Evolutionary conservation across 2,113 vertebrate species (phyloP).

Genomic region (Ptyas mucosa): DNA sequence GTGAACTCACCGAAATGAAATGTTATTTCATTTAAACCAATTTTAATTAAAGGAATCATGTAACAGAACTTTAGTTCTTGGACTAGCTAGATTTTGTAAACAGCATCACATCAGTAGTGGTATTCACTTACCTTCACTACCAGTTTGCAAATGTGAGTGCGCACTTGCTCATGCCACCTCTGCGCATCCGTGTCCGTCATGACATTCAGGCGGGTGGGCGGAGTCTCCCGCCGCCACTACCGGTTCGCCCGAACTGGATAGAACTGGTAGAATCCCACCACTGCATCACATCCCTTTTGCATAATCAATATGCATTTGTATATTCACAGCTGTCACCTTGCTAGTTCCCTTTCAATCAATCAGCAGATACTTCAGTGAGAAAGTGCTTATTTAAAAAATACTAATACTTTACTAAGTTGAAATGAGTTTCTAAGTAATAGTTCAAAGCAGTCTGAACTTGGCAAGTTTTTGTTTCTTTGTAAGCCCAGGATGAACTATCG

Average conservation of each 20-base stretch:
- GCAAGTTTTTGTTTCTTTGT: background rate
- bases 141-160: too few species aligned
- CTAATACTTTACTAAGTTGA: background rate
- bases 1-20: constrained; percentile 17
- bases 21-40: constrained; percentile 8
- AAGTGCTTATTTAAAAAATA: background rate
- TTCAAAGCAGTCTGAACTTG: background rate
- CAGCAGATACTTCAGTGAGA: background rate
- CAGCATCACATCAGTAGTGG: background rate
- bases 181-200: too few species aligned
- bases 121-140: too few species aligned
- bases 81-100: constrained; percentile 11
- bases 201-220: too few species aligned
- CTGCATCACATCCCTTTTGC: background rate
- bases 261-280: too few species aligned
- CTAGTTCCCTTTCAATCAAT: background rate
- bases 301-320: background rate
- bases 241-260: too few species aligned
- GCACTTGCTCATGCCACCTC: too few species aligned
- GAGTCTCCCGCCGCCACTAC: too few species aligned
- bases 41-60: background rate
- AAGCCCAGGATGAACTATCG: background rate
- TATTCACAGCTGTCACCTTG: background rate
- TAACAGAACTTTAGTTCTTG: background rate
- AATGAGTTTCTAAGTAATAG: background rate